Evolutionary conservation across 2,888 invertebrate species (phyloP).

Genomic region (Mongoloraphidia duomilia): DNA sequence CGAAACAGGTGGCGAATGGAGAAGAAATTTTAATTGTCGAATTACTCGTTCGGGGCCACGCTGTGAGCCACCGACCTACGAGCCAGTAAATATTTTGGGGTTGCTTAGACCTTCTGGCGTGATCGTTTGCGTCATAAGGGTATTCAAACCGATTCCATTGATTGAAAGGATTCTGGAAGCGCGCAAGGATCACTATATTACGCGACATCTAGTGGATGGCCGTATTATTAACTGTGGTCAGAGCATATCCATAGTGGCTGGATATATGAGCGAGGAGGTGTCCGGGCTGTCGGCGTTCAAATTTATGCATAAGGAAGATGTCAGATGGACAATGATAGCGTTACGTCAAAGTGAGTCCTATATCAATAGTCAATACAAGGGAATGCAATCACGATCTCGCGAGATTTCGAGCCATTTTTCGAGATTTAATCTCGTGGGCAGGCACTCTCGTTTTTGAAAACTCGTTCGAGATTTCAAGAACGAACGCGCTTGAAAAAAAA

Average conservation of each 20-base stretch:
- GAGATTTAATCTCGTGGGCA: no score
- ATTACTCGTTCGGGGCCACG: conserved; percentile 54
- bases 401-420: no score
- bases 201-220: conserved; percentile 78
- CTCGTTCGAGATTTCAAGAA: no score
- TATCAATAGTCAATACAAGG: no score
- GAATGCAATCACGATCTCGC: no score
- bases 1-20: conserved; percentile 34
- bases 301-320: conserved; percentile 82
- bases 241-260: conserved; percentile 75
- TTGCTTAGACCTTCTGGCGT: conserved; percentile 23
- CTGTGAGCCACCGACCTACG: conserved; percentile 56
- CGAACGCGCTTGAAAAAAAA: no score
- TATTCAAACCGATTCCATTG: conserved; percentile 54
- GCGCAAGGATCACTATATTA: conserved; percentile 73
- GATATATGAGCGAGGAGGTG: conserved; percentile 81
- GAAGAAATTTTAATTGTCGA: conserved; percentile 36
- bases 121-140: conserved; percentile 56
- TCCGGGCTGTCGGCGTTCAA: conserved; percentile 77
- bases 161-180: conserved; percentile 50
- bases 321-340: conserved; percentile 77
- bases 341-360: conserved; percentile 59
- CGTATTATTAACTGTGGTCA: conserved; percentile 83
- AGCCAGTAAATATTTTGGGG: conserved; percentile 54
- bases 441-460: no score